These are phyloP conservation scores for Odontophorus gujanensis DNA, from an alignment of 2,113 vertebrate genomes.

Conservation along the genomic window DNA sequence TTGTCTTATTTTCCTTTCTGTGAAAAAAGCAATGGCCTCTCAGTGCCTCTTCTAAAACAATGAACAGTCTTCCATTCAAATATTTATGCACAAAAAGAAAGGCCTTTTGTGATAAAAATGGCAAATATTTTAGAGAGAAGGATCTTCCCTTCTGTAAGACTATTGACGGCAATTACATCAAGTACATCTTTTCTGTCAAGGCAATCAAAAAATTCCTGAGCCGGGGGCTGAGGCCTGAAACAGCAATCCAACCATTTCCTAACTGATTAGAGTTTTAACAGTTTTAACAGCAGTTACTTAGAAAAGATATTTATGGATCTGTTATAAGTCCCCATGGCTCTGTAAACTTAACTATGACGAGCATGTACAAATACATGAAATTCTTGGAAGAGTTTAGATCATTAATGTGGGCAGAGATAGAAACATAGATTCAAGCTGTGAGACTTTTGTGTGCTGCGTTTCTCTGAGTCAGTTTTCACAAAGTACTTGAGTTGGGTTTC, in stretches of 20 bases:
- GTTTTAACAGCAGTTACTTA: neutral
- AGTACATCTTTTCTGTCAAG: neutral
- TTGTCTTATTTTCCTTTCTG: neutral
- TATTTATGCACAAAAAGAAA: neutral
- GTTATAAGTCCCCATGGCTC: neutral
- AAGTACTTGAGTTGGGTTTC: neutral
- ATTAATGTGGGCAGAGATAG: neutral
- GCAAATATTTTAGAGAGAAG: neutral
- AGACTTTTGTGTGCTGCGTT: neutral
- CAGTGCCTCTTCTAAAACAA: neutral
- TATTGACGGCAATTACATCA: neutral
- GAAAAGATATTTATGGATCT: neutral
- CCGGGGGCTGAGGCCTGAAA: neutral
- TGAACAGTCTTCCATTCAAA: neutral
- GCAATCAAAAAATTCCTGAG: neutral
- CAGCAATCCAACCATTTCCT: neutral
- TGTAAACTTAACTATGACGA: neutral
- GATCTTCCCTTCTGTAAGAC: neutral
- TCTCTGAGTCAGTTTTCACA: neutral
- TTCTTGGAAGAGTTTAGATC: neutral
- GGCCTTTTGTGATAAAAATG: neutral
- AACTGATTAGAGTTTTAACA: neutral
- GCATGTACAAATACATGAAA: neutral
- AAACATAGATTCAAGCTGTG: neutral
- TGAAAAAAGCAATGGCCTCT: neutral